Percentiles rank a stretch among this genome's conserved stretches.
Conservation (phyloP, 2,797 vertebrate genomes). For the Valencia hispanica region DNA sequence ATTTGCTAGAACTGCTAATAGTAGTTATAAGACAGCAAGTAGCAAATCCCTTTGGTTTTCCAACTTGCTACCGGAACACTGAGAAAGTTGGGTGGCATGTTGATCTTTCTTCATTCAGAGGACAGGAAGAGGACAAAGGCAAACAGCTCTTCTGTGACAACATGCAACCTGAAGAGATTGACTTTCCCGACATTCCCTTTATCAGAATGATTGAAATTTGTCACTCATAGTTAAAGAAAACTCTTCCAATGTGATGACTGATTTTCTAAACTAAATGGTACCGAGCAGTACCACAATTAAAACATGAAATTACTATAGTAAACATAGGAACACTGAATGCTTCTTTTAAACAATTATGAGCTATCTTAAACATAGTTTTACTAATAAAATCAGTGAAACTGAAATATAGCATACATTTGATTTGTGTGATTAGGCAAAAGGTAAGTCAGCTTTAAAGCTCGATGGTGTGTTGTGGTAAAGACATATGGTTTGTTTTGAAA, state of each 20-base stretch:
- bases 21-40: not conserved
- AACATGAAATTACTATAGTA: not conserved
- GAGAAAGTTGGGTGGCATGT: not conserved
- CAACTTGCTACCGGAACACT: not conserved
- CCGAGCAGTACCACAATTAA: not conserved
- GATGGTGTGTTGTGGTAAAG: not conserved
- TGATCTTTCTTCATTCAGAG: not conserved
- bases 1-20: not conserved
- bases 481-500: not conserved
- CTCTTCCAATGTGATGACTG: too few species aligned
- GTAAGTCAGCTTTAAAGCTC: not conserved
- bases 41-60: not conserved
- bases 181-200: not conserved
- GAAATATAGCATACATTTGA: not conserved
- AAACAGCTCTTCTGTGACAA: not conserved
- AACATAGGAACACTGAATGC: not conserved
- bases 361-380: not conserved
- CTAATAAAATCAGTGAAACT: not conserved
- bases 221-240: not conserved
- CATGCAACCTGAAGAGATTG: not conserved
- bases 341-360: not conserved
- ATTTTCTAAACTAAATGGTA: not conserved
- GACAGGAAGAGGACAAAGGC: not conserved
- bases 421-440: too few species aligned
- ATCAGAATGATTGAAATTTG: not conserved